These are phyloP conservation scores for Bucco capensis DNA, from an alignment of 2,113 vertebrate species.

Conservation along the genomic window DNA sequence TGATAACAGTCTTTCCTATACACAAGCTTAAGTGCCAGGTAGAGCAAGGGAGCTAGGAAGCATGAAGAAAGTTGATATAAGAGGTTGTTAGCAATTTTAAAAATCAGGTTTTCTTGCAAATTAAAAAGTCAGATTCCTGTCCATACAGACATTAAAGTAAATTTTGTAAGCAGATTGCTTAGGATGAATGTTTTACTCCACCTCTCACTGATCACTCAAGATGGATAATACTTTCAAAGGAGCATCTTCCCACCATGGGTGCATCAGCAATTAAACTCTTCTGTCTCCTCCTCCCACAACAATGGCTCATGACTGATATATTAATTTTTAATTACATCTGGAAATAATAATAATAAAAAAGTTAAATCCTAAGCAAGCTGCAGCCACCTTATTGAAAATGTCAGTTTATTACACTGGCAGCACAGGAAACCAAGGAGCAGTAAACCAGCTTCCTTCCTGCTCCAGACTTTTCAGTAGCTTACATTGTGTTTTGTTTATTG, in stretches of 20 bases:
- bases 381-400: background rate
- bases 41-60: background rate
- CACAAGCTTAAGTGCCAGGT: background rate
- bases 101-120: background rate
- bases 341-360: background rate
- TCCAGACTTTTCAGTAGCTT: background rate
- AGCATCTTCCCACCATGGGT: background rate
- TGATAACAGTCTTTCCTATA: background rate
- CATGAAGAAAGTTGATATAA: background rate
- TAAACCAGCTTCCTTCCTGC: conserved; percentile 39
- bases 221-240: background rate
- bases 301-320: background rate
- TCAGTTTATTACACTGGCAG: background rate
- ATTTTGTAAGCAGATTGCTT: background rate
- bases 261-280: background rate
- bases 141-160: background rate
- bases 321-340: background rate
- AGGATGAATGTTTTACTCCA: background rate
- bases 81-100: background rate
- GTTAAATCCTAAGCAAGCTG: background rate
- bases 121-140: background rate
- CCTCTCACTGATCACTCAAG: fast-evolving
- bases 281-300: fast-evolving
- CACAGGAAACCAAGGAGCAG: background rate
- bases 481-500: conserved; percentile 21